A percentile compares a stretch with the other conserved stretches of the same genome.
These are phyloP conservation scores for Morone chrysops DNA, from an alignment of 2,113 vertebrate species.

Conservation along the genomic window DNA sequence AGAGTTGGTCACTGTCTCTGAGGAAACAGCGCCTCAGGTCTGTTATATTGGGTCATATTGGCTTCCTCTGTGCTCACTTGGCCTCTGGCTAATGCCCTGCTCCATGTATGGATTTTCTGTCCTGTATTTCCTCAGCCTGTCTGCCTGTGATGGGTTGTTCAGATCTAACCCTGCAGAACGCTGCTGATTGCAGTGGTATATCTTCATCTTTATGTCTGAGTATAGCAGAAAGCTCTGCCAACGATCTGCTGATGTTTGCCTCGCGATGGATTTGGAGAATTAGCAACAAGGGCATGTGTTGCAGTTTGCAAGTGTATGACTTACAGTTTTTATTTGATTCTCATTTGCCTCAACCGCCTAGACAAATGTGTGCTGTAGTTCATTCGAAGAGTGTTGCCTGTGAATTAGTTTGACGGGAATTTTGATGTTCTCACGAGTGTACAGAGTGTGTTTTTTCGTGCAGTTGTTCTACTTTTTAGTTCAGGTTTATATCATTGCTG, in stretches of 20 bases:
- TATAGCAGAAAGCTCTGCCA: conserved; percentile 56
- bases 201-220: conserved; percentile 73
- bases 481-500: background rate
- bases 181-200: conserved; percentile 71
- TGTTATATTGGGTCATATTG: conserved; percentile 66
- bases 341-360: conserved; percentile 12
- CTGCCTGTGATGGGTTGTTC: conserved; percentile 75
- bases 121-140: conserved; percentile 72
- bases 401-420: background rate
- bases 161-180: conserved; percentile 70
- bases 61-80: conserved; percentile 61
- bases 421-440: background rate
- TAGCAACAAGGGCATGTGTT: conserved; percentile 55
- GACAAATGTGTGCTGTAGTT: conserved; percentile 21
- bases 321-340: conserved; percentile 51
- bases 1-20: conserved; percentile 51
- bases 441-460: too few relatives aligned
- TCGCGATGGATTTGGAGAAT: conserved; percentile 53
- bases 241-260: conserved; percentile 40
- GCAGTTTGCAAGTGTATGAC: conserved; percentile 46
- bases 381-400: background rate
- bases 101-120: conserved; percentile 79
- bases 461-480: background rate
- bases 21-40: conserved; percentile 49
- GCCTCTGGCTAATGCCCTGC: conserved; percentile 60